Conservation (phyloP, 2,113 vertebrate species). For the Oreochromis tanganicae region DNA sequence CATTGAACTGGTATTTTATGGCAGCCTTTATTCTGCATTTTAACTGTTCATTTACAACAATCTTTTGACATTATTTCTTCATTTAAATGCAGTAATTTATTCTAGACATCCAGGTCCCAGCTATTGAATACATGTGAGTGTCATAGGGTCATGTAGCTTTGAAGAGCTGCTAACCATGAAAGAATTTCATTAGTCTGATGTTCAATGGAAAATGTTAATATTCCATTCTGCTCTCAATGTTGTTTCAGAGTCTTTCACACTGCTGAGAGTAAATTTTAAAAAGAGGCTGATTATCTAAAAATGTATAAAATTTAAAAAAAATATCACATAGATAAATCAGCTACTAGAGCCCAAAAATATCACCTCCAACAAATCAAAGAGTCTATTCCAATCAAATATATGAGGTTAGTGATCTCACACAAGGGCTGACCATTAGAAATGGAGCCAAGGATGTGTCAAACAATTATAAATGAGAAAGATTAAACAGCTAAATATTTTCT, state of each 20-base stretch:
- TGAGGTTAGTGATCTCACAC: neutral
- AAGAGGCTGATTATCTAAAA: neutral
- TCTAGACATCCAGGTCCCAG: neutral
- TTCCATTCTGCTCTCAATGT: neutral
- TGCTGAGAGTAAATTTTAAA: neutral
- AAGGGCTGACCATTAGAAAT: neutral
- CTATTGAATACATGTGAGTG: neutral
- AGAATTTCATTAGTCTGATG: neutral
- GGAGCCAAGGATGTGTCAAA: neutral
- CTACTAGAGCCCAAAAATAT: neutral
- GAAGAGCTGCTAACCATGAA: neutral
- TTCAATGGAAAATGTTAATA: neutral
- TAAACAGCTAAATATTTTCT: neutral
- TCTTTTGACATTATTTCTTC: neutral
- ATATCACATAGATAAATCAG: neutral
- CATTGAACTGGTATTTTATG: neutral
- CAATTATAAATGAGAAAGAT: neutral
- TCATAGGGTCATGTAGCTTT: neutral
- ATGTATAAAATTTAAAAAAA: neutral
- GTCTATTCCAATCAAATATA: neutral
- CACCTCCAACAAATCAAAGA: neutral
- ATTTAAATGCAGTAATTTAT: neutral
- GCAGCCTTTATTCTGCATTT: neutral
- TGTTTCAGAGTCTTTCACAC: neutral
- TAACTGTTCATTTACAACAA: neutral